Evolutionary conservation across 2,888 invertebrate genomes (phyloP).

Genomic region (Ichneumoninae sp.): DNA sequence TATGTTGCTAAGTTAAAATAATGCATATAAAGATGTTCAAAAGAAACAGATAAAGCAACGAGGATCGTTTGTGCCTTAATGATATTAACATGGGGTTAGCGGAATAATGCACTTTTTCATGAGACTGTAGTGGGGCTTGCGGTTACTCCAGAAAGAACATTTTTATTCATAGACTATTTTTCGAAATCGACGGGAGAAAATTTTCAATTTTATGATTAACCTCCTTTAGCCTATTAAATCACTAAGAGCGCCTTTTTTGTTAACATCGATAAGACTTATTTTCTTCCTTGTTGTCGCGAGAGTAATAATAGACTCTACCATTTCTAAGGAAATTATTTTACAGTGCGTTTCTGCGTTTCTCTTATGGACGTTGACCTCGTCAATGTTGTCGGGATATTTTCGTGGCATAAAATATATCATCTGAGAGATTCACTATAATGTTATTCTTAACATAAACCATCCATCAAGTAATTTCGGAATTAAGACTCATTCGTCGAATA

Average conservation of each 20-base stretch:
- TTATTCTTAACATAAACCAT: not conserved
- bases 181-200: not conserved
- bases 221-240: not conserved
- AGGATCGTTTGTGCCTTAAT: too few species aligned
- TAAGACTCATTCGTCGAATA: not conserved
- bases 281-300: not conserved
- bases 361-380: not conserved
- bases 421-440: not conserved
- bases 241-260: not conserved
- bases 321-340: not conserved
- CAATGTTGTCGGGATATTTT: not conserved
- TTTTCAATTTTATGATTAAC: not conserved
- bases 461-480: not conserved
- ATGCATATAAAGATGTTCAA: not conserved
- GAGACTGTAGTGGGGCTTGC: not conserved
- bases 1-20: not conserved
- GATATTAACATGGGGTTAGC: too few species aligned
- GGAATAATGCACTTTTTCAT: too few species aligned
- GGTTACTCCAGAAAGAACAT: not conserved
- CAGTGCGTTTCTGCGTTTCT: not conserved
- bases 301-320: not conserved
- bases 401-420: not conserved
- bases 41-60: not conserved
- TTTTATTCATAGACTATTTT: not conserved
- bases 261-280: constrained; percentile 3